phyloP scores from a whole-genome alignment of 1,140 invertebrate species.

The Agrypnia vestita region DNA sequence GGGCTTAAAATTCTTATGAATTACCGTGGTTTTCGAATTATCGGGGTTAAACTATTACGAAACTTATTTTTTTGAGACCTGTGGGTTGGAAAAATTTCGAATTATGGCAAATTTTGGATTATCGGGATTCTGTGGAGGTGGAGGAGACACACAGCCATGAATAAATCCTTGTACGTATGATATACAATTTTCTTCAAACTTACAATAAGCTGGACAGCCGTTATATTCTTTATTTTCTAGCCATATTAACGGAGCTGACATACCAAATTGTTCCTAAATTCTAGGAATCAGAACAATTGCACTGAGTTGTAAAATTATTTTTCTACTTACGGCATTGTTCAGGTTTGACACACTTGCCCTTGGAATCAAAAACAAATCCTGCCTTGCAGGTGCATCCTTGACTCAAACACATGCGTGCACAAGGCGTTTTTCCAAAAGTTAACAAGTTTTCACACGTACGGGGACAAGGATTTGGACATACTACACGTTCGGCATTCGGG shows the following conservation, averaged over 20 bases:
- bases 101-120: too few species aligned
- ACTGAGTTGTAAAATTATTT: neutral
- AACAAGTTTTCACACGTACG: slow-evolving; percentile 44
- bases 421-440: neutral
- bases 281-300: neutral
- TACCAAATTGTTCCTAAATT: neutral
- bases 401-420: slow-evolving; percentile 34
- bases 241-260: neutral
- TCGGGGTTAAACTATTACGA: too few species aligned
- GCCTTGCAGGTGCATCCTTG: too few species aligned
- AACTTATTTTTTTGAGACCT: too few species aligned
- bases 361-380: neutral
- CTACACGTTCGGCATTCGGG: slow-evolving; percentile 40
- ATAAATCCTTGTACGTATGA: slow-evolving; percentile 22
- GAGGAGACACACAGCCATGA: slow-evolving; percentile 29
- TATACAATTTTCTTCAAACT: slow-evolving; percentile 24
- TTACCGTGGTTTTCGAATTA: too few species aligned
- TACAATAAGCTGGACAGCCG: slow-evolving; percentile 29
- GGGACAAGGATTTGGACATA: slow-evolving; percentile 52
- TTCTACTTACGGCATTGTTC: slow-evolving; percentile 27
- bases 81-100: too few species aligned
- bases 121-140: too few species aligned
- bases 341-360: slow-evolving; percentile 22
- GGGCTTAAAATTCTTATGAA: too few species aligned
- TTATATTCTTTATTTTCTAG: slow-evolving; percentile 21